Evolutionary conservation across 2,113 vertebrate species (phyloP).

Genomic region (Toxostoma redivivum): DNA sequence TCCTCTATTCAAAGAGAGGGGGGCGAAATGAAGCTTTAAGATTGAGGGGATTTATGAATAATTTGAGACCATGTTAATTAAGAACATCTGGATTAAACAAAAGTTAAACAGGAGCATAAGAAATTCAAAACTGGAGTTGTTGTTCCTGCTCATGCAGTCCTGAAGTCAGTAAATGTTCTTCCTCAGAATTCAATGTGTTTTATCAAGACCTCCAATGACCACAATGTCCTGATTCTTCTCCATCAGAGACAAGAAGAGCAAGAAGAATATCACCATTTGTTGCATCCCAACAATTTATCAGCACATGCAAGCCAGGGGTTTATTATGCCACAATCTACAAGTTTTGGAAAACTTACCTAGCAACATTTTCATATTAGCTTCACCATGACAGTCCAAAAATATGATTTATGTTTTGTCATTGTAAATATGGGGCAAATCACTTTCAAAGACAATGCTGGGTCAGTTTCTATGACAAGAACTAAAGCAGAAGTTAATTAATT

Average conservation of each 20-base stretch:
- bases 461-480: not conserved
- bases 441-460: not conserved
- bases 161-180: not conserved
- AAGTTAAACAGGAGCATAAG: not conserved
- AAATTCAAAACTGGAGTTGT: not conserved
- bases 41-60: not conserved
- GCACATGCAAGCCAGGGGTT: accelerated
- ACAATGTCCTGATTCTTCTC: not conserved
- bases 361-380: not conserved
- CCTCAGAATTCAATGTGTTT: not conserved
- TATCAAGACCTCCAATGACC: not conserved
- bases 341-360: not conserved
- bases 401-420: not conserved
- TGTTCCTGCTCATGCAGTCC: not conserved
- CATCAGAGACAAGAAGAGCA: not conserved
- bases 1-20: not conserved
- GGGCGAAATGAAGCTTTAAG: not conserved
- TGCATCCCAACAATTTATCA: not conserved
- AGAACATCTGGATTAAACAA: not conserved
- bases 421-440: not conserved
- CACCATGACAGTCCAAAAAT: not conserved
- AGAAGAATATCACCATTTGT: not conserved
- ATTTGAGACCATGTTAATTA: not conserved
- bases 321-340: not conserved
- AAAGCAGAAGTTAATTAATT: not conserved